Conservation (phyloP, 2,113 vertebrate genomes). For the Piliocolobus tephrosceles region DNA sequence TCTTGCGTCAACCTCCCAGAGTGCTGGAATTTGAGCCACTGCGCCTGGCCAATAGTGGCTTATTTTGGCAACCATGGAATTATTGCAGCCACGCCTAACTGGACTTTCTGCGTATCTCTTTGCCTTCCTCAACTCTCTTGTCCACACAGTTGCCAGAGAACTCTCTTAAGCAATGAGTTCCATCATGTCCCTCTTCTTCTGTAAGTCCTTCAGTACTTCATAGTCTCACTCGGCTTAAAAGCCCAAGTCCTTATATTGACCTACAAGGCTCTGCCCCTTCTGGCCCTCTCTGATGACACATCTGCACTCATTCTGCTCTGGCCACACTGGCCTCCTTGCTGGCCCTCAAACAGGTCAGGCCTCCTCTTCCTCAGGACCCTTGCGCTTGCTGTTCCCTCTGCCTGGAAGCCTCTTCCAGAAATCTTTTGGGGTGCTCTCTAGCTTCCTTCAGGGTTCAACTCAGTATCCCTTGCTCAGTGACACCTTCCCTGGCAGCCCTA, state of each 20-base stretch:
- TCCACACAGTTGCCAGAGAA: neutral
- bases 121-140: neutral
- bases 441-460: neutral
- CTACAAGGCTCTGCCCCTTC: neutral
- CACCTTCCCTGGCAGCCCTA: neutral
- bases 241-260: neutral
- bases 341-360: neutral
- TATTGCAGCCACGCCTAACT: neutral
- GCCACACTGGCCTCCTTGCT: neutral
- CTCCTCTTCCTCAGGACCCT: neutral
- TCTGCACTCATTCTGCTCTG: neutral
- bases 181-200: neutral
- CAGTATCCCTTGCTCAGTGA: neutral
- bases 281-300: neutral
- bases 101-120: neutral
- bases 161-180: neutral
- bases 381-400: neutral
- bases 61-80: neutral
- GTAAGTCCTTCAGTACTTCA: neutral
- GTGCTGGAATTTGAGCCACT: no score
- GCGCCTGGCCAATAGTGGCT: no score
- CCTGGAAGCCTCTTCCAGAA: neutral
- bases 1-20: no score
- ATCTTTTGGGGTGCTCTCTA: neutral
- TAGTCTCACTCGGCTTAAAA: neutral